A percentile compares a stretch with the other conserved stretches of the same genome.
phyloP scores from a whole-genome alignment of 2,113 vertebrate genomes.

The Macheiramphus alcinus region DNA sequence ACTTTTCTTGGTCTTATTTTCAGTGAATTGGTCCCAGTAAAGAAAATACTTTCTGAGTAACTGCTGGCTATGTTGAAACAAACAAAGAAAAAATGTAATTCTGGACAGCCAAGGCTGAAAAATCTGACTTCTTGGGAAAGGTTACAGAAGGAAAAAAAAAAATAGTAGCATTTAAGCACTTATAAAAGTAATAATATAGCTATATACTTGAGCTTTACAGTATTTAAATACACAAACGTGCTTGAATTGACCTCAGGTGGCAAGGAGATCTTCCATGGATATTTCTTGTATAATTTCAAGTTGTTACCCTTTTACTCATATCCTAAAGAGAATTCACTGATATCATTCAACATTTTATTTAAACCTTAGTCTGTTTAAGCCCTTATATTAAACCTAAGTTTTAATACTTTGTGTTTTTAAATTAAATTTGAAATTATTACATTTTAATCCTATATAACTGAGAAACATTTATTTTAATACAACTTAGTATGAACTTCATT shows the following conservation, averaged over 20 bases:
- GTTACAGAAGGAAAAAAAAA: neutral
- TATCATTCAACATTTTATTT: neutral
- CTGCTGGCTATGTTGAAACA: neutral
- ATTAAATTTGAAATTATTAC: neutral
- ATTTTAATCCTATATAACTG: neutral
- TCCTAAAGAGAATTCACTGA: neutral
- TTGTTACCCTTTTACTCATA: neutral
- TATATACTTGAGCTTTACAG: neutral
- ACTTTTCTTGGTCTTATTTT: neutral
- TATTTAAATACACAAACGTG: neutral
- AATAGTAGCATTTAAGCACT: neutral
- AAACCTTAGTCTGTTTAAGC: neutral
- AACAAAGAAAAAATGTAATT: neutral
- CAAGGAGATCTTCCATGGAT: neutral
- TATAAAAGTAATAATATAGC: neutral
- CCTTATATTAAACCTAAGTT: neutral
- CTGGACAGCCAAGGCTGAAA: neutral
- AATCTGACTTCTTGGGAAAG: neutral
- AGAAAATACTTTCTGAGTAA: neutral
- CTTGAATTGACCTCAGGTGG: neutral
- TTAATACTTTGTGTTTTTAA: neutral
- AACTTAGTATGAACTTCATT: neutral
- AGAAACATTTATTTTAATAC: slow-evolving; percentile 2
- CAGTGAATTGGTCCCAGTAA: neutral
- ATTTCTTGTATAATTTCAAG: neutral